A percentile compares a stretch with the other conserved stretches of the same genome.
These are phyloP conservation scores for Gnathonemus longibarbis DNA, from an alignment of 2,113 vertebrate genomes.

Conservation along the genomic window DNA sequence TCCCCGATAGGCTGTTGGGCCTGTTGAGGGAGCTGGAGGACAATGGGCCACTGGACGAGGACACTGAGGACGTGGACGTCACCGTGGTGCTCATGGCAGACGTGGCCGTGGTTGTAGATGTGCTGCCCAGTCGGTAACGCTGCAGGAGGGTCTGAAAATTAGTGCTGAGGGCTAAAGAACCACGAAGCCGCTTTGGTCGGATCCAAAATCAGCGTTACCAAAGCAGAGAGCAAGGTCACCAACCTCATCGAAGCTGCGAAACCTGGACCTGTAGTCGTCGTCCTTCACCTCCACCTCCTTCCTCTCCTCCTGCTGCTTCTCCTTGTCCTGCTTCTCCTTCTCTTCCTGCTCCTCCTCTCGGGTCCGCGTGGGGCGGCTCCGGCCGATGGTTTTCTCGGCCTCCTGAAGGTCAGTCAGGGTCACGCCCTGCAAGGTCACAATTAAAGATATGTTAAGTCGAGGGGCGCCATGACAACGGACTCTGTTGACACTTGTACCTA, in stretches of 20 bases:
- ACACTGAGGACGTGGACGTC: background rate
- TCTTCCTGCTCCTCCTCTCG: slow-evolving; percentile 89
- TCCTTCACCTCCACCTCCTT: slow-evolving; percentile 86
- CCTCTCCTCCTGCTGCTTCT: slow-evolving; percentile 90
- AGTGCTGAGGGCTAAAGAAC: background rate
- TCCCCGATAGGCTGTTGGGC: slow-evolving; percentile 79
- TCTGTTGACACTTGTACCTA: background rate
- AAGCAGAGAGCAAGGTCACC: background rate
- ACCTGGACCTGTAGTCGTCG: slow-evolving; percentile 87
- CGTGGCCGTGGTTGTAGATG: slow-evolving; percentile 51
- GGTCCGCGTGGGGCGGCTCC: slow-evolving; percentile 74
- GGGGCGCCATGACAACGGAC: background rate
- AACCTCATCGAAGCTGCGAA: slow-evolving; percentile 85
- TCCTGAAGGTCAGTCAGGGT: slow-evolving; percentile 96
- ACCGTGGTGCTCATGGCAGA: background rate
- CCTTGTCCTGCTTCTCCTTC: slow-evolving; percentile 84
- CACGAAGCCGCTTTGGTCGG: background rate
- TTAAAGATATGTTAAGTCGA: background rate
- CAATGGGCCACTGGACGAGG: background rate
- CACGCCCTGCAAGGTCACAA: slow-evolving; percentile 69
- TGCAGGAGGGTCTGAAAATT: slow-evolving; percentile 34
- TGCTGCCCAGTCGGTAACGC: slow-evolving; percentile 71
- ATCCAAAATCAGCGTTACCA: background rate
- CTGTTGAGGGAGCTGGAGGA: slow-evolving; percentile 68
- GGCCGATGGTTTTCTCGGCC: slow-evolving; percentile 93